Evolutionary conservation across 1,140 invertebrate genomes (phyloP), one percentile per base, ranked within the genome.

Genomic region (Drosophila melanica): DNA sequence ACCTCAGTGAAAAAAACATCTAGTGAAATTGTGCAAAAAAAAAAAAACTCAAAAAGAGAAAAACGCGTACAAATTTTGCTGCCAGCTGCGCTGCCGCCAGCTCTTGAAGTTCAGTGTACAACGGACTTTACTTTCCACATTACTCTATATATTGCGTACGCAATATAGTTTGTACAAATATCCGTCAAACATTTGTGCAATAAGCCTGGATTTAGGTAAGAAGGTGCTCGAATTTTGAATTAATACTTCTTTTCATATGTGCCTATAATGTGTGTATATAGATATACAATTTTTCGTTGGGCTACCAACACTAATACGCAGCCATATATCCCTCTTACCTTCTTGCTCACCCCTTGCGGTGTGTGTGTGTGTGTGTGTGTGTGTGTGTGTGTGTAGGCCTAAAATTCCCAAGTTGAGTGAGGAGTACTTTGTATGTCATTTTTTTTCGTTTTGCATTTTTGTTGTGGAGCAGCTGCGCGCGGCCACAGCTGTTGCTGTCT

Each of bases 401-500:
- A 42, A 65, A 63, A 63, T 63, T 39, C 39, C 50, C 59, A 73
- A 75, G 60, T 63, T 54, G 59, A 45, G 55, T 59, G 47, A 58
- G 42, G 44, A 71, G 70, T 63, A 79, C 67, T 78, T 55, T 79
- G 76, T 79, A 70, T 74, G 75, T 72, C 74, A 77, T 77, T 59
- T 77, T 85, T 64, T 55, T 44, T 39, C 64, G 41, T 44, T 75
- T 64, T 64, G 53, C 54, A 64, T 77, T 74, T 59, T 74, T 64
- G 64, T 77, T 74, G 71, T 71, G 79, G 48, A 87, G 82, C 84
- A 82, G 72, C 79, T 89, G 76, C 79, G 76, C 79, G 76, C 72
- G 69, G 55, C 54, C 64, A 78, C 77, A 85, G 81, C 81, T 72
- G 73, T 66, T 84, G 80, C 69, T 81, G 81, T 86, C 81, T 86